A percentile compares a stretch with the other conserved stretches of the same genome.
Evolutionary conservation across 2,888 invertebrate species (phyloP).

Genomic region (Torymus texanus): DNA sequence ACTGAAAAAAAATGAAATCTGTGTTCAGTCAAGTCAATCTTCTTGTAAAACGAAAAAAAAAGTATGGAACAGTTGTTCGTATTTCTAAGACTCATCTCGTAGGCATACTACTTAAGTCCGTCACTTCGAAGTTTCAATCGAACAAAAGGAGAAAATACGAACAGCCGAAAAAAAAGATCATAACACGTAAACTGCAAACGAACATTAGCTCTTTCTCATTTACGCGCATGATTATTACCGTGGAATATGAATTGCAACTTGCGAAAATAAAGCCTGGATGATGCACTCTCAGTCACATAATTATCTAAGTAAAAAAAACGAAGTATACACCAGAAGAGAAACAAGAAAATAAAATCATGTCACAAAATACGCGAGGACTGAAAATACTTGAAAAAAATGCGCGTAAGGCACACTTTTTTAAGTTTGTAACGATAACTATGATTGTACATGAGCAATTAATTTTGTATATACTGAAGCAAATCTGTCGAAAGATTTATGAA

Average conservation of each 20-base stretch:
- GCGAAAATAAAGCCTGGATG: slow-evolving; percentile 23
- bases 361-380: slow-evolving; percentile 41
- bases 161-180: too few relatives aligned
- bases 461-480: slow-evolving; percentile 56
- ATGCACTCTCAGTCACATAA: slow-evolving; percentile 37
- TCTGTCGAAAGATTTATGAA: slow-evolving; percentile 55
- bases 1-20: slow-evolving; percentile 37
- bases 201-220: slow-evolving; percentile 42
- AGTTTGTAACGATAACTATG: slow-evolving; percentile 55
- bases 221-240: slow-evolving; percentile 43
- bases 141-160: neutral
- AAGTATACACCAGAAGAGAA: slow-evolving; percentile 27
- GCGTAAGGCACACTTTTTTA: slow-evolving; percentile 56
- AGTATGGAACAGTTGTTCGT: slow-evolving; percentile 29
- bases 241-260: slow-evolving; percentile 32
- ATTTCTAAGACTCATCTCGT: slow-evolving; percentile 46
- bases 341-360: slow-evolving; percentile 12
- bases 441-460: slow-evolving; percentile 56
- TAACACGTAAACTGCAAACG: slow-evolving; percentile 15
- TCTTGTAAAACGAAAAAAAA: slow-evolving; percentile 43
- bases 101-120: slow-evolving; percentile 23
- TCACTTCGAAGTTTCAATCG: slow-evolving; percentile 33
- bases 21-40: slow-evolving; percentile 53
- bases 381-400: slow-evolving; percentile 44
- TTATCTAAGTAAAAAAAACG: slow-evolving; percentile 37